phyloP scores from a whole-genome alignment of 2,797 vertebrate species.

The Danio aesculapii region DNA sequence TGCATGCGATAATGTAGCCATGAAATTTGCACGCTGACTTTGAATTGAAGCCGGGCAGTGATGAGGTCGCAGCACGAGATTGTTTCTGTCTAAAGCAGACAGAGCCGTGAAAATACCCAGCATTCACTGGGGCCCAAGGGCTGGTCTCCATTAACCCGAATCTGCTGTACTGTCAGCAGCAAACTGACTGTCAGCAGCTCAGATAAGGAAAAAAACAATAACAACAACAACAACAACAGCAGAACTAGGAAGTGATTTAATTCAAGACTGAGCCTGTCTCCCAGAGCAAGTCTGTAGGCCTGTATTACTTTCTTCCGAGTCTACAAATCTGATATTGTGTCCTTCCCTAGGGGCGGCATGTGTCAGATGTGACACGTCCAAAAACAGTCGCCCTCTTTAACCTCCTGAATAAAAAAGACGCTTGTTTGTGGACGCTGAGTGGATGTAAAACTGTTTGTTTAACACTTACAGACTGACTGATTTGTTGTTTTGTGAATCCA shows the following conservation, averaged over 20 bases:
- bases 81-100: conserved; percentile 35
- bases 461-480: conserved; percentile 76
- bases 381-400: conserved; percentile 47
- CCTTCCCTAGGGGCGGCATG: conserved; percentile 36
- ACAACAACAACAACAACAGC: conserved; percentile 50
- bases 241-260: conserved; percentile 72
- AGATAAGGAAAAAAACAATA: conserved; percentile 60
- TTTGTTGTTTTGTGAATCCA: conserved; percentile 85
- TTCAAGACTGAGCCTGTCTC: conserved; percentile 65
- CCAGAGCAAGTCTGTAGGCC: conserved; percentile 58
- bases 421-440: conserved; percentile 2
- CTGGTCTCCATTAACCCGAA: conserved; percentile 68
- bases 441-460: conserved; percentile 36
- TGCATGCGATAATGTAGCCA: conserved; percentile 23
- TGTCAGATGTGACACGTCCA: conserved; percentile 43
- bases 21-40: conserved; percentile 20
- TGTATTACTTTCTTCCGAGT: conserved; percentile 57
- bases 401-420: background rate
- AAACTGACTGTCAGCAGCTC: conserved; percentile 56
- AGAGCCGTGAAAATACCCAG: conserved; percentile 53
- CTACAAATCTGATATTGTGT: conserved; percentile 64
- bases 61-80: conserved; percentile 43
- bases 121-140: conserved; percentile 60
- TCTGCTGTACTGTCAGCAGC: conserved; percentile 62
- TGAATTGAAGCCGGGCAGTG: conserved; percentile 21